Evolutionary conservation across 2,113 vertebrate species (phyloP).

Genomic region (Lepisosteus oculatus): DNA sequence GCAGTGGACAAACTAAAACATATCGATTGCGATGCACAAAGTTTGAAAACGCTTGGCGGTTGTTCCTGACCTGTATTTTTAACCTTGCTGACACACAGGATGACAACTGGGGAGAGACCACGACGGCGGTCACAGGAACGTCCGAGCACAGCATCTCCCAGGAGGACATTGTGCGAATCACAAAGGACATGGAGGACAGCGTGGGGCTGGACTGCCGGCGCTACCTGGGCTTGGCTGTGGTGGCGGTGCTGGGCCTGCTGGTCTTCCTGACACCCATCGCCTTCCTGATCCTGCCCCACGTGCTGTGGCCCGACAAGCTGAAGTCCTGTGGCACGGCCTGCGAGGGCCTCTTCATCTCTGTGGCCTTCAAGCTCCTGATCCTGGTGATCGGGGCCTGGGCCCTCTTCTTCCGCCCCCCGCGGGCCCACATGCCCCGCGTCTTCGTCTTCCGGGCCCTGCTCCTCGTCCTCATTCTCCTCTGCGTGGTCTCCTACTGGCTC

Average conservation of each 20-base stretch:
- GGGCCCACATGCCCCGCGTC: slow-evolving; percentile 77
- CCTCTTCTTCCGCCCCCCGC: slow-evolving; percentile 79
- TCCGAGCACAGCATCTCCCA: slow-evolving; percentile 95
- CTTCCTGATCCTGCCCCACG: slow-evolving; percentile 84
- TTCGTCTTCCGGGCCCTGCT: slow-evolving; percentile 86
- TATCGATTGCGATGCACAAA: too few species aligned
- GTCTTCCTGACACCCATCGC: slow-evolving; percentile 85
- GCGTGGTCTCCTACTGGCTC: slow-evolving; percentile 94
- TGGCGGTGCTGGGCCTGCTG: slow-evolving; percentile 73
- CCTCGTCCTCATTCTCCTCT: slow-evolving; percentile 83
- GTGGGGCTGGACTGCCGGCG: slow-evolving; percentile 75
- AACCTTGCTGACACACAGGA: slow-evolving; percentile 62
- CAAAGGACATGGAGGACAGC: slow-evolving; percentile 85
- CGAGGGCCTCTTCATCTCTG: slow-evolving; percentile 91
- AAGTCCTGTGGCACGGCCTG: slow-evolving; percentile 86
- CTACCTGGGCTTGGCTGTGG: slow-evolving; percentile 77
- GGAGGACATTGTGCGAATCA: slow-evolving; percentile 91
- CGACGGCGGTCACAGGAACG: slow-evolving; percentile 91
- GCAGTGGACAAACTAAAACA: too few species aligned
- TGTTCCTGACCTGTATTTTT: neutral
- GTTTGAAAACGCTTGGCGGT: neutral
- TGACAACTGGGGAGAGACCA: slow-evolving; percentile 98
- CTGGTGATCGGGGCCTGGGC: slow-evolving; percentile 90
- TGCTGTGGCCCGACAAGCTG: slow-evolving; percentile 84
- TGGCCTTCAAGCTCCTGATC: slow-evolving; percentile 92